A percentile compares a stretch with the other conserved stretches of the same genome.
Conservation (phyloP, 1,140 invertebrate genomes). For the Palaemon carinicauda region DNA sequence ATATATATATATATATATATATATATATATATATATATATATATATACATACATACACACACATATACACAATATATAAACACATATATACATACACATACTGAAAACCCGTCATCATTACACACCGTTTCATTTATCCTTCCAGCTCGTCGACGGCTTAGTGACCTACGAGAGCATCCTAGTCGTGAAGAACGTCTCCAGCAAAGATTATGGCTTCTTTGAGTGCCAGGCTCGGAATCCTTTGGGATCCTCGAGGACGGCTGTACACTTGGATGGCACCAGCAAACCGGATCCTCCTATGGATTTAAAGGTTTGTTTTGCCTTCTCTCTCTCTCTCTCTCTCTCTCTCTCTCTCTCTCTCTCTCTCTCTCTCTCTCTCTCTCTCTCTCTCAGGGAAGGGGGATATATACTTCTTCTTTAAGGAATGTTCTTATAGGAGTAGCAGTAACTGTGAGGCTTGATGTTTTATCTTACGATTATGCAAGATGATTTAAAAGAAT, state of each 20-base stretch:
- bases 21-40: not conserved
- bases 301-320: conserved; percentile 68
- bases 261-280: conserved; percentile 84
- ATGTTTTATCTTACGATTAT: too few species aligned
- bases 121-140: too few species aligned
- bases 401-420: too few species aligned
- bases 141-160: conserved; percentile 67
- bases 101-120: too few species aligned
- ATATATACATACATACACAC: not conserved
- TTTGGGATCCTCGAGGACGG: conserved; percentile 79
- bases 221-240: conserved; percentile 88
- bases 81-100: not conserved
- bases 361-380: not conserved
- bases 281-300: conserved; percentile 81
- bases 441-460: too few species aligned
- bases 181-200: conserved; percentile 81
- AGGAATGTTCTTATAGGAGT: too few species aligned
- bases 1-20: not conserved
- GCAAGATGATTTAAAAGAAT: not conserved
- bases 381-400: not conserved
- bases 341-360: conserved; percentile 2
- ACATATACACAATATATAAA: not conserved
- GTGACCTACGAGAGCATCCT: conserved; percentile 81
- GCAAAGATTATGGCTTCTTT: conserved; percentile 88
- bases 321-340: not conserved